A percentile compares a stretch with the other conserved stretches of the same genome.
Conservation (phyloP, 2,797 vertebrate species). For the Echeneis naucrates region DNA sequence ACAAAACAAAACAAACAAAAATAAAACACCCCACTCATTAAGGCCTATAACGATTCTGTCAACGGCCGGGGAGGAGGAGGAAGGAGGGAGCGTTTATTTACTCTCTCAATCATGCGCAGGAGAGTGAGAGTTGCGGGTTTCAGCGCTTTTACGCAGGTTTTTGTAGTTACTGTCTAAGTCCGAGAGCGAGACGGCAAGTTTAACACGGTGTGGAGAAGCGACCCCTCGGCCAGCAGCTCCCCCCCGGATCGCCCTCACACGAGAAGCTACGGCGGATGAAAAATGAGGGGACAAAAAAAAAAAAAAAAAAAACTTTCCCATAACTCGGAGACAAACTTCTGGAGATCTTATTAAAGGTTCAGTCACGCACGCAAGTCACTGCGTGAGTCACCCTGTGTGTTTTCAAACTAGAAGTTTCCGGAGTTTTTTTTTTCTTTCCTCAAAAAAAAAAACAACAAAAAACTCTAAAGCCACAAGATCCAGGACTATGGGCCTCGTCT, state of each 20-base stretch:
- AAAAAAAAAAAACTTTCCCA: too few species aligned
- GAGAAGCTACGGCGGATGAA: not conserved
- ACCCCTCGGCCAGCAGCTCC: not conserved
- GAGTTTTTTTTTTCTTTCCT: too few species aligned
- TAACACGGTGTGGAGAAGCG: not conserved
- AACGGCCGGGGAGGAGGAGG: conserved; percentile 37
- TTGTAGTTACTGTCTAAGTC: not conserved
- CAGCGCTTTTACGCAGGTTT: not conserved
- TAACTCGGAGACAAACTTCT: not conserved
- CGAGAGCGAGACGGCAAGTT: not conserved
- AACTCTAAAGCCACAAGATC: not conserved
- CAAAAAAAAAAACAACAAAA: conserved; percentile 29
- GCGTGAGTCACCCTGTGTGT: not conserved
- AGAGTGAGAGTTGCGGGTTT: conserved; percentile 2
- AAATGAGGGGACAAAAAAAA: too few species aligned
- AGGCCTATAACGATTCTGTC: conserved; percentile 58
- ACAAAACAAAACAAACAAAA: too few species aligned
- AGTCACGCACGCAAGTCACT: not conserved
- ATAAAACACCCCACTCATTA: too few species aligned
- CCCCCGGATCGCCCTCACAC: not conserved
- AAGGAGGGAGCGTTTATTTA: conserved; percentile 39
- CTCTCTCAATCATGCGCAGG: conserved; percentile 22
- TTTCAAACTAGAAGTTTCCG: not conserved
- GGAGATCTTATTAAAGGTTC: not conserved
- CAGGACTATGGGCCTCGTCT: conserved; percentile 14